phyloP scores from a whole-genome alignment of 1,140 invertebrate genomes.

The Chrysomallon squamiferum region DNA sequence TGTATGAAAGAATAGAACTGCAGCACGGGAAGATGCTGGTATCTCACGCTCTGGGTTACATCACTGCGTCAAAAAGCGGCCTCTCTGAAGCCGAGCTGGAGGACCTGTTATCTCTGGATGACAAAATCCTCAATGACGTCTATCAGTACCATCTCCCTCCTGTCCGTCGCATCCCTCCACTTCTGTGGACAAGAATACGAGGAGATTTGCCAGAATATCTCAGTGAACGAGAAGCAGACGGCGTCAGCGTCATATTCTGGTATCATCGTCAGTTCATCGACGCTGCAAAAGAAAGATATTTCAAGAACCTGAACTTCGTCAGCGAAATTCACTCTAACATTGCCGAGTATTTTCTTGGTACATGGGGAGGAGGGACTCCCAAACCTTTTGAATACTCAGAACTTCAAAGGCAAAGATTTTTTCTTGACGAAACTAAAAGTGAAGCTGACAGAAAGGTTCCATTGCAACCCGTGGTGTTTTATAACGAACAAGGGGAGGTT shows the following conservation, averaged over 20 bases:
- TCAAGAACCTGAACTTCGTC: slow-evolving; percentile 96
- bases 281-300: slow-evolving; percentile 85
- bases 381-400: slow-evolving; percentile 98
- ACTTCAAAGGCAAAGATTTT: slow-evolving; percentile 85
- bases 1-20: slow-evolving; percentile 59
- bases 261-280: slow-evolving; percentile 75
- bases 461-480: slow-evolving; percentile 91
- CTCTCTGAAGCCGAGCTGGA: slow-evolving; percentile 61
- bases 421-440: slow-evolving; percentile 82
- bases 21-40: slow-evolving; percentile 62
- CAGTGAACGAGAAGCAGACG: slow-evolving; percentile 94
- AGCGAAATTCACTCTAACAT: slow-evolving; percentile 97
- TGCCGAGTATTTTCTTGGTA: slow-evolving; percentile 94
- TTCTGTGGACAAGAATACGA: slow-evolving; percentile 85
- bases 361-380: slow-evolving; percentile 79
- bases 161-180: slow-evolving; percentile 89
- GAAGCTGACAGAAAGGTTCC: slow-evolving; percentile 95
- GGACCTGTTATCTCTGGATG: slow-evolving; percentile 61
- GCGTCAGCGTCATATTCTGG: slow-evolving; percentile 97
- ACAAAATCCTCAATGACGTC: slow-evolving; percentile 94
- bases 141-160: slow-evolving; percentile 97
- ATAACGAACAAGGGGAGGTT: slow-evolving; percentile 80
- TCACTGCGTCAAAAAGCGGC: slow-evolving; percentile 61
- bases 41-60: slow-evolving; percentile 59
- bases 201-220: slow-evolving; percentile 78